Evolutionary conservation across 1,140 invertebrate species (phyloP).

Genomic region (Drosophila insularis): DNA sequence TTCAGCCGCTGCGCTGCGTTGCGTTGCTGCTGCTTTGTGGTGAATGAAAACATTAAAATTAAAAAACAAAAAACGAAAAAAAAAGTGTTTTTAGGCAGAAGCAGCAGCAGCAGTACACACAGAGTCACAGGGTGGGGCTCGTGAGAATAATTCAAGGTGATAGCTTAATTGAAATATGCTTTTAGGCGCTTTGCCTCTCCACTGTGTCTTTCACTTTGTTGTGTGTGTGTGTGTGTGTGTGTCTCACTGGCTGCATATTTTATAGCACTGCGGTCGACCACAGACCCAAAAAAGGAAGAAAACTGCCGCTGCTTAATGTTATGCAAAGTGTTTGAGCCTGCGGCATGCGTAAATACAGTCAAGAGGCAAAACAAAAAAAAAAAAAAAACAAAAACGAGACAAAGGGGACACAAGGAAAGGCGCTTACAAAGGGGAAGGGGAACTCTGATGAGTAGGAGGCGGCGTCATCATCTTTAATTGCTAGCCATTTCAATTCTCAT

Average conservation of each 20-base stretch:
- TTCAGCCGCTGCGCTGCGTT: constrained; percentile 33
- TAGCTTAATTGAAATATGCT: constrained; percentile 82
- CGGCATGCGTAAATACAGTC: constrained; percentile 46
- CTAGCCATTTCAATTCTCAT: constrained; percentile 77
- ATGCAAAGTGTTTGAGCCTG: constrained; percentile 78
- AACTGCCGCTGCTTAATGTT: constrained; percentile 69
- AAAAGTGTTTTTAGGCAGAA: constrained; percentile 58
- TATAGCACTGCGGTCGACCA: constrained; percentile 72
- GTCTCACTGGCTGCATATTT: constrained; percentile 68
- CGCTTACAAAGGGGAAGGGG: too few relatives aligned
- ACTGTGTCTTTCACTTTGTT: constrained; percentile 59
- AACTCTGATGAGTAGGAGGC: constrained; percentile 13
- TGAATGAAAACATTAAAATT: constrained; percentile 81
- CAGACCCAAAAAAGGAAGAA: constrained; percentile 45
- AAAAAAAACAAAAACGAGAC: too few relatives aligned
- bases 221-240: constrained; percentile 42
- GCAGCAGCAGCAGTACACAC: not conserved
- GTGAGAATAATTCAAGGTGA: constrained; percentile 82
- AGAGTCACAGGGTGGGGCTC: constrained; percentile 44
- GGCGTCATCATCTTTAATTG: constrained; percentile 73
- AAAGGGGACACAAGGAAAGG: not conserved
- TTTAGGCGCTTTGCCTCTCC: constrained; percentile 75
- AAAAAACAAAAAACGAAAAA: constrained; percentile 64
- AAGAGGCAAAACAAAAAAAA: not conserved
- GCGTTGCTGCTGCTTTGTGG: constrained; percentile 33